phyloP scores from a whole-genome alignment of 1,140 invertebrate species.

The Diuraphis noxia region DNA sequence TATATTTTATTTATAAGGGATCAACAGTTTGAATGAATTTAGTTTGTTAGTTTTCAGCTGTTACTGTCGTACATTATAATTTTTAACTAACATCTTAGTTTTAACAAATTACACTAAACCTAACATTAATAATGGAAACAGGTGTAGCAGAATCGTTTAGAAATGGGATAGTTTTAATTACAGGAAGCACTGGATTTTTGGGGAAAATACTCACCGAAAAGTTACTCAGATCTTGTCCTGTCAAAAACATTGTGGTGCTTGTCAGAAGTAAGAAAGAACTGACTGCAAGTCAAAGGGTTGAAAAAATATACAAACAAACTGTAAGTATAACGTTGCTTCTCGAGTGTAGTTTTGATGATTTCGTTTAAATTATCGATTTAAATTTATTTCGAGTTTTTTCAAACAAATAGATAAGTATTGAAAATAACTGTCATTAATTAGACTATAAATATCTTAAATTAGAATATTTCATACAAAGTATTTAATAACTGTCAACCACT shows the following conservation, averaged over 20 bases:
- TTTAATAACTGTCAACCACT: background rate
- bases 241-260: background rate
- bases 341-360: too few relatives aligned
- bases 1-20: background rate
- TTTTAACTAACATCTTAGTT: too few relatives aligned
- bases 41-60: too few relatives aligned
- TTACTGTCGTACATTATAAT: background rate
- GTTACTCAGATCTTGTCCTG: slow-evolving; percentile 71
- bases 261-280: background rate
- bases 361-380: background rate
- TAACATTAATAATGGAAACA: background rate
- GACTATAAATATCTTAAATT: background rate
- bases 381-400: background rate
- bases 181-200: slow-evolving; percentile 71
- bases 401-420: too few relatives aligned
- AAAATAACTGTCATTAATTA: background rate
- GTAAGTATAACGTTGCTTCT: slow-evolving; percentile 10
- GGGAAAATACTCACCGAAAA: slow-evolving; percentile 78
- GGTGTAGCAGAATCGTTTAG: slow-evolving; percentile 64
- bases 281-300: slow-evolving; percentile 59
- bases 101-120: background rate
- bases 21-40: too few relatives aligned
- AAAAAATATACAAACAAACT: slow-evolving; percentile 61
- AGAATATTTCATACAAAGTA: background rate
- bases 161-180: slow-evolving; percentile 65